A percentile compares a stretch with the other conserved stretches of the same genome.
Evolutionary conservation across 2,113 vertebrate genomes (phyloP).

Genomic region (Ceyx margarethae): DNA sequence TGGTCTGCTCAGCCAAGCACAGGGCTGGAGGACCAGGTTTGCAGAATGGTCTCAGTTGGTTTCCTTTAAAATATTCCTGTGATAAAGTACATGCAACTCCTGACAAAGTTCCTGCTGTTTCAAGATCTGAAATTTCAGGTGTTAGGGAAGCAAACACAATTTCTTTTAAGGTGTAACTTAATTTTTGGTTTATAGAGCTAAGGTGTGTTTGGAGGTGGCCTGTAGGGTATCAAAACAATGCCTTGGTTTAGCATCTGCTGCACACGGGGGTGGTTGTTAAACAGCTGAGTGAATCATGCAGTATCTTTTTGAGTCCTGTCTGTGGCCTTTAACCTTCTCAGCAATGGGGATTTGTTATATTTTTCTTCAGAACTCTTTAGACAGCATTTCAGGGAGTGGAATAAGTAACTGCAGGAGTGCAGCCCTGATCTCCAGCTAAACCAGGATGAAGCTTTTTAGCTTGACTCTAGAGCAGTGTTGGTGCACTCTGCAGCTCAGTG

Average conservation of each 20-base stretch:
- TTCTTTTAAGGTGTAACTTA: not conserved
- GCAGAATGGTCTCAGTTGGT: not conserved
- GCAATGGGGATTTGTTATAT: not conserved
- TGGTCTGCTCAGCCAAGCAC: not conserved
- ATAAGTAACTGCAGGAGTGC: not conserved
- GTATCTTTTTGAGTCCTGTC: not conserved
- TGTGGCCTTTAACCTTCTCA: not conserved
- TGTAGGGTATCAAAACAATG: not conserved
- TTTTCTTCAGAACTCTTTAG: not conserved
- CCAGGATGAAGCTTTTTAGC: not conserved
- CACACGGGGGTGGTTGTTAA: not conserved
- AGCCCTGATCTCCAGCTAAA: not conserved
- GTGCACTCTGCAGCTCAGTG: fast-evolving
- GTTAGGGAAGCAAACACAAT: not conserved
- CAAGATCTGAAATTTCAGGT: not conserved
- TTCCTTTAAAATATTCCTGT: not conserved
- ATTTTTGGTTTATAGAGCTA: not conserved
- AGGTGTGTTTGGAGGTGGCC: not conserved
- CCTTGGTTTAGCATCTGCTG: not conserved
- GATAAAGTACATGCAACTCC: not conserved
- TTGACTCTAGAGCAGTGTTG: not conserved
- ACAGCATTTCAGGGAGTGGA: not conserved
- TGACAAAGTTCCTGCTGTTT: not conserved
- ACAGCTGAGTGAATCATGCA: not conserved
- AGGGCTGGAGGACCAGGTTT: not conserved